phyloP scores from a whole-genome alignment of 2,888 invertebrate genomes.

The Drosophila phalerata region DNA sequence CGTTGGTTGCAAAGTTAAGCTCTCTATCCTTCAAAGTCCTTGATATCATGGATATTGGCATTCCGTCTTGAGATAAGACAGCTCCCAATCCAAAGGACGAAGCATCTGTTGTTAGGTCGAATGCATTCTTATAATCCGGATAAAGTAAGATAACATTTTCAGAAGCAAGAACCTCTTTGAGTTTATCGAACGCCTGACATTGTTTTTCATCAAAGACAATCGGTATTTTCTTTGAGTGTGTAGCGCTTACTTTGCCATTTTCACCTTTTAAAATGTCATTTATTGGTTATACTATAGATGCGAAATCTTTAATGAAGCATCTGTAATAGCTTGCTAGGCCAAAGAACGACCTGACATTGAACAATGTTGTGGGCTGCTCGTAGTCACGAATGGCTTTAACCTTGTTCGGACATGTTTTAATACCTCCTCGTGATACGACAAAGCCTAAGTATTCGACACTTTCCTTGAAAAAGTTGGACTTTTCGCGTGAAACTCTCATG shows the following conservation, averaged over 20 bases:
- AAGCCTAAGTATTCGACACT: conserved; percentile 11
- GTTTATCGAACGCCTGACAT: neutral
- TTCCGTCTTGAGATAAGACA: neutral
- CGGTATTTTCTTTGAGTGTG: neutral
- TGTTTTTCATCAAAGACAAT: neutral
- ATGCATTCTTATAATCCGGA: conserved; percentile 1
- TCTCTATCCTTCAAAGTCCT: neutral
- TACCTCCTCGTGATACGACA: conserved; percentile 4
- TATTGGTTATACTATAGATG: neutral
- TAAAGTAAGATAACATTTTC: conserved; percentile 1
- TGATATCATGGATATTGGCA: neutral
- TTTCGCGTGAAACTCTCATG: conserved; percentile 24
- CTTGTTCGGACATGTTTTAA: neutral
- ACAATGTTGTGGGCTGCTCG: too few relatives aligned
- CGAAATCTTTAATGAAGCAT: neutral
- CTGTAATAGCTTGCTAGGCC: neutral
- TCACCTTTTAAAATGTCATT: neutral
- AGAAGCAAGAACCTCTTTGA: neutral
- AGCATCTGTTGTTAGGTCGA: neutral
- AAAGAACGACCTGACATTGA: too few relatives aligned
- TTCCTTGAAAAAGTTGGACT: conserved; percentile 11
- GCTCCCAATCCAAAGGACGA: neutral
- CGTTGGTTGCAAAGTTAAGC: neutral
- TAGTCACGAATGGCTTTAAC: neutral
- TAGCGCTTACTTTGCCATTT: conserved; percentile 3